A percentile compares a stretch with the other conserved stretches of the same genome.
phyloP scores from a whole-genome alignment of 2,888 invertebrate species.

The Lordiphosa andalusiaca region DNA sequence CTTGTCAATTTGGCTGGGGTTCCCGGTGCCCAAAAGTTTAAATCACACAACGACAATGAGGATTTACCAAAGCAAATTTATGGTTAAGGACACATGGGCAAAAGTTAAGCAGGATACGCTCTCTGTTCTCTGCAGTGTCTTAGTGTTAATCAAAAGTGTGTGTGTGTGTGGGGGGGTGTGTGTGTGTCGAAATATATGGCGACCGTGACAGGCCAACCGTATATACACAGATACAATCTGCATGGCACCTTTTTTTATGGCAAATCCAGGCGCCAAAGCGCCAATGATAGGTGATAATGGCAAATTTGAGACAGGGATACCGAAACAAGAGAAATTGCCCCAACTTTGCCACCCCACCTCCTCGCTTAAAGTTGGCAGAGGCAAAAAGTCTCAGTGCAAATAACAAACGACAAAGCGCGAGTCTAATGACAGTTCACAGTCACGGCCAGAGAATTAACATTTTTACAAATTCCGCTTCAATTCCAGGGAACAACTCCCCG shows the following conservation, averaged over 20 bases:
- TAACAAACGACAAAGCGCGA: background rate
- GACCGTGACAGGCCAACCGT: slow-evolving; percentile 8
- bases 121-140: slow-evolving; percentile 21
- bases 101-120: slow-evolving; percentile 53
- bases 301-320: slow-evolving; percentile 53
- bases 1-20: slow-evolving; percentile 27
- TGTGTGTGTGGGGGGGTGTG: slow-evolving; percentile 27
- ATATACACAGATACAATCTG: slow-evolving; percentile 16
- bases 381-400: slow-evolving; percentile 3
- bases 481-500: slow-evolving; percentile 16
- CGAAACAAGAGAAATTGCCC: slow-evolving; percentile 4
- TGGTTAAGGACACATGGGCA: slow-evolving; percentile 71
- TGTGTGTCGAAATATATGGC: slow-evolving; percentile 45
- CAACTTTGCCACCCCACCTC: background rate
- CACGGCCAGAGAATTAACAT: slow-evolving; percentile 24
- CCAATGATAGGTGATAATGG: slow-evolving; percentile 78
- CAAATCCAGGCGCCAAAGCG: slow-evolving; percentile 68
- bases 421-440: slow-evolving; percentile 8
- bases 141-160: slow-evolving; percentile 44
- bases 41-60: slow-evolving; percentile 79
- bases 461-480: slow-evolving; percentile 15
- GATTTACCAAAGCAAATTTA: slow-evolving; percentile 78
- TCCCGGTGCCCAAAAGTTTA: slow-evolving; percentile 68
- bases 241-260: slow-evolving; percentile 55
- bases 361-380: background rate